Percentiles rank a stretch among this genome's conserved stretches.
These are phyloP conservation scores for Periophthalmus modestus DNA, from an alignment of 2,113 vertebrate genomes.

Conservation along the genomic window DNA sequence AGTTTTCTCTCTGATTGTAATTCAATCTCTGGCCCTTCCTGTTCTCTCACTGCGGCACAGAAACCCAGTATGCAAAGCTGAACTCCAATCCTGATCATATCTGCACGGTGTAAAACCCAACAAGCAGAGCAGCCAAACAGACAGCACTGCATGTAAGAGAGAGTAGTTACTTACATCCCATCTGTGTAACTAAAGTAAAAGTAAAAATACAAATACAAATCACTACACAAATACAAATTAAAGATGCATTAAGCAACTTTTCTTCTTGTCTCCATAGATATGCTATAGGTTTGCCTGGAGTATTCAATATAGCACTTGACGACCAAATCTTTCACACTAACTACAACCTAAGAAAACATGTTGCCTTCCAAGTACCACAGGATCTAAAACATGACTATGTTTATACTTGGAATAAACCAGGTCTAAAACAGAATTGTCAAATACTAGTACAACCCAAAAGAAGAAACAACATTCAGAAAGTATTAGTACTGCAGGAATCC, in stretches of 20 bases:
- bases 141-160: background rate
- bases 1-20: conserved; percentile 5
- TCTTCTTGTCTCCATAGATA: no score
- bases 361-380: no score
- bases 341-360: no score
- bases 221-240: no score
- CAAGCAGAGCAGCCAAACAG: background rate
- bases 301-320: background rate
- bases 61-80: conserved; percentile 6
- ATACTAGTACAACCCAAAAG: no score
- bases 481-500: no score
- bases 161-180: background rate
- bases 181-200: background rate
- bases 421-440: no score
- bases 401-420: no score
- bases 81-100: conserved; percentile 4
- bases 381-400: no score
- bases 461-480: no score
- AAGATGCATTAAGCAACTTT: no score
- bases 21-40: conserved; percentile 8
- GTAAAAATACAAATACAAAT: background rate
- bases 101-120: background rate
- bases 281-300: background rate
- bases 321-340: no score
- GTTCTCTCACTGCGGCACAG: conserved; percentile 3